Evolutionary conservation across 2,888 invertebrate genomes (phyloP).

Genomic region (Nemapogon koenigi): DNA sequence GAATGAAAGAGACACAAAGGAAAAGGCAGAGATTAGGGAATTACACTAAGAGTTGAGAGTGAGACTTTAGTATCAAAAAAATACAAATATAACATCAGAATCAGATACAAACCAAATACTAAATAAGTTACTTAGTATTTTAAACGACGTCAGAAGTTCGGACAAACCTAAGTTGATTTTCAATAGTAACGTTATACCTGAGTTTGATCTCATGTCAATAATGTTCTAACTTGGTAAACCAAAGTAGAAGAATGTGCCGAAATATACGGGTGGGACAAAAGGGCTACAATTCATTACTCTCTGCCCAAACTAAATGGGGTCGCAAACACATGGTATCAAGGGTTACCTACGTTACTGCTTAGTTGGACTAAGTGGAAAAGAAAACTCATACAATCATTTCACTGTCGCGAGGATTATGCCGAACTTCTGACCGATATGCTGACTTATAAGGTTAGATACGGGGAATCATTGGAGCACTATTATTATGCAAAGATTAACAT

Average conservation of each 20-base stretch:
- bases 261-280: constrained; percentile 7
- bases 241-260: constrained; percentile 12
- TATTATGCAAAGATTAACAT: constrained; percentile 8
- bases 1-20: too few relatives aligned
- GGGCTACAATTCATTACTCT: constrained; percentile 4
- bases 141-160: too few relatives aligned
- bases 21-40: too few relatives aligned
- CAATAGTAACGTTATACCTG: constrained; percentile 12
- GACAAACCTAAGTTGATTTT: too few relatives aligned
- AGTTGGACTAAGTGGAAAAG: constrained; percentile 12
- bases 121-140: too few relatives aligned
- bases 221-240: constrained; percentile 12
- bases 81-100: too few relatives aligned
- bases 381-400: constrained; percentile 9
- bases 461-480: constrained; percentile 8
- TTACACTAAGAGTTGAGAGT: too few relatives aligned
- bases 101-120: too few relatives aligned
- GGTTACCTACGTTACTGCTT: constrained; percentile 4
- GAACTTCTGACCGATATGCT: too few relatives aligned
- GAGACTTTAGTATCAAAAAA: too few relatives aligned
- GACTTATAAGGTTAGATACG: too few relatives aligned
- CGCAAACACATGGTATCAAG: constrained; percentile 14
- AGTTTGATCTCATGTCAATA: constrained; percentile 13
- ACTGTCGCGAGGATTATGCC: constrained; percentile 4
- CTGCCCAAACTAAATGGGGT: constrained; percentile 9